These are phyloP conservation scores for Elachura formosa DNA, from an alignment of 2,113 vertebrate species.

Conservation along the genomic window DNA sequence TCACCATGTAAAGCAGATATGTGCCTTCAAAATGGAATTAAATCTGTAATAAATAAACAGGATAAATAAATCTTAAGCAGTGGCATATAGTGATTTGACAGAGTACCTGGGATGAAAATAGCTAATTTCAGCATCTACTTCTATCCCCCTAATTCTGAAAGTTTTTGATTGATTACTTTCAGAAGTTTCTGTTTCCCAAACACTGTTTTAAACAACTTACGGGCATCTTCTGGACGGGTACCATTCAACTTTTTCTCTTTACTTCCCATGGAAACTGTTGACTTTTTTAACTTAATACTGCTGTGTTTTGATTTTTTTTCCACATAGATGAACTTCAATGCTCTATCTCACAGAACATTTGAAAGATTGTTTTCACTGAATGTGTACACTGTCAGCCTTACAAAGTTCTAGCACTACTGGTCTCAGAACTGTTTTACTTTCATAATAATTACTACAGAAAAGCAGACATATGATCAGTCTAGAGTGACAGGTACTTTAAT, in stretches of 20 bases:
- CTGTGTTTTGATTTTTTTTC: neutral
- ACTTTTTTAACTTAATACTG: neutral
- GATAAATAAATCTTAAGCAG: neutral
- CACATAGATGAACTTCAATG: fast-evolving
- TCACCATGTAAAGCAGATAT: neutral
- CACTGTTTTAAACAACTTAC: neutral
- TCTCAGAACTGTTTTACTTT: neutral
- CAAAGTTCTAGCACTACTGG: neutral
- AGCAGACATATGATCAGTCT: neutral
- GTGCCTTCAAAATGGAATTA: neutral
- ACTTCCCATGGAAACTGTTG: neutral
- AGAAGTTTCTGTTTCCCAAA: neutral
- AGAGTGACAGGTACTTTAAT: neutral
- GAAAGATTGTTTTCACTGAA: neutral
- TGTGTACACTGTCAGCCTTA: neutral
- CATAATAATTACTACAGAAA: neutral
- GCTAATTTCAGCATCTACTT: neutral
- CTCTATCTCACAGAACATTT: neutral
- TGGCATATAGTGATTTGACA: neutral
- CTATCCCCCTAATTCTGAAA: neutral
- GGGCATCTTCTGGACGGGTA: neutral
- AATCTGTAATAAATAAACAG: neutral
- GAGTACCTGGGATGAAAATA: neutral
- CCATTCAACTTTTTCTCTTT: neutral
- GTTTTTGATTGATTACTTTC: neutral